Base-by-base conservation (phyloP, 2,888 invertebrate species). In the Apamea epomidion region DNA sequence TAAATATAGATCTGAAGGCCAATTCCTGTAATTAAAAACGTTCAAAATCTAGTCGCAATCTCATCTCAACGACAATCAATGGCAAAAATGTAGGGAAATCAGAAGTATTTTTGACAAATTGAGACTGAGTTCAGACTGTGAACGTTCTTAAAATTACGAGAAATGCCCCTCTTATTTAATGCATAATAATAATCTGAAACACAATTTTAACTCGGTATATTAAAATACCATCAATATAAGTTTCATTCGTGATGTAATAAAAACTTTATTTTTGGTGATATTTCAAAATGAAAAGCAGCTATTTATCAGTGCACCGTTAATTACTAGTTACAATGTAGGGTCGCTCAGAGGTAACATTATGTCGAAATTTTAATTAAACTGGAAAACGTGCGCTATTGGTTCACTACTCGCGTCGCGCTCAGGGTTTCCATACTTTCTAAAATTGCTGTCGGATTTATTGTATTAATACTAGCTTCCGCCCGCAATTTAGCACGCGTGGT, bases 291-390 rank as follows among this genome's bases (percentile, higher is more conserved):
- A 62, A 72, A 62, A 51, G 25, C 29, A 54, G 25, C 29, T 18
- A 60, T 77, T 79, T 69, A 76, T 73, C 62, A 83, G 37, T 69
- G 45, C 45, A 32, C 16, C 42, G 54, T 76, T 82, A 80, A 84
- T 83, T 82, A 85, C 68, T 82, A 72, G 87, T 69, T 77, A 77
- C 81, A 81, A 51, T 73, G 58, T 81, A 82, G 67, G 68, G 71
- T 79, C 78, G 80, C 73, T 73, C 79, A 82, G 82, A 89, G 84
- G 86, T 88, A 83, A 82, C 62, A 83, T 87, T 84, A 86, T 84
- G 80, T 76, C 62, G 60, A 86, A 80, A 86, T 86, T 90, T 90
- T 89, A 90, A 90, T 90, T 89, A 89, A 85, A 87, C 78, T 14
- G 73, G 82, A 82, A 90, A 88, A 88, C 80, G 82, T 85, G 76